Evolutionary conservation across 2,888 invertebrate genomes (phyloP), one percentile per base, ranked within the genome.

Genomic region (Ormyrus thymus): DNA sequence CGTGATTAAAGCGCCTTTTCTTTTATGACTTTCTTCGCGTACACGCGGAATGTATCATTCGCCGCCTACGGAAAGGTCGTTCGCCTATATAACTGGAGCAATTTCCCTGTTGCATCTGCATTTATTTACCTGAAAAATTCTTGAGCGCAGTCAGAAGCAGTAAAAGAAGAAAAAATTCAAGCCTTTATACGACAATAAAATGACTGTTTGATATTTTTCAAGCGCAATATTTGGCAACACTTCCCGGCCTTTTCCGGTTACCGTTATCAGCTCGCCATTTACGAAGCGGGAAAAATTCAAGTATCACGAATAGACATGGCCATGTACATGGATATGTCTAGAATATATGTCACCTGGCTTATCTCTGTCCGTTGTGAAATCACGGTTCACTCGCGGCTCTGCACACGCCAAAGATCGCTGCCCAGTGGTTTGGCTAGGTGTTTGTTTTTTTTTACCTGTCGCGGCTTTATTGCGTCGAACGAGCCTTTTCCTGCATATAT

Each of bases 301-400:
- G 3, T 29, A 29, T 29, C 11, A 66, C 1, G 51, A 51, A 68
- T 11, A 29, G 4, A 6, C 45, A 55, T 7, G 55, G 11, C 8
- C 45, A 0, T 46, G 59, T 43, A 29, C 10, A 5, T 29, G 29
- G 29, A 29, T 29, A 29, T 29, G 56, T 9, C 13, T 46, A 13
- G 51, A 13, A 10, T n/a, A 59, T 29, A 71, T 59, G 72, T 72
- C 72, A 62, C 64, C 55, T 62, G 55, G 64, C 73, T 73, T 73
- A 73, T 73, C 73, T 65, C 50, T 56, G 56, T 29, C 61, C n/a
- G 65, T 73, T 73, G 50, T 56, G 56, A 73, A 73, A 73, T 65
- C 65, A 56, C 53, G 46, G 48, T 56, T 13, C 46, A 1, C 11
- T 29, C 8, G 7, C 58, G 62, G 62, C 13, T 45, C 3, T 48